These are phyloP conservation scores for Pachyrhynchus sulphureomaculatus DNA, from an alignment of 1,140 invertebrate species.

Conservation along the genomic window DNA sequence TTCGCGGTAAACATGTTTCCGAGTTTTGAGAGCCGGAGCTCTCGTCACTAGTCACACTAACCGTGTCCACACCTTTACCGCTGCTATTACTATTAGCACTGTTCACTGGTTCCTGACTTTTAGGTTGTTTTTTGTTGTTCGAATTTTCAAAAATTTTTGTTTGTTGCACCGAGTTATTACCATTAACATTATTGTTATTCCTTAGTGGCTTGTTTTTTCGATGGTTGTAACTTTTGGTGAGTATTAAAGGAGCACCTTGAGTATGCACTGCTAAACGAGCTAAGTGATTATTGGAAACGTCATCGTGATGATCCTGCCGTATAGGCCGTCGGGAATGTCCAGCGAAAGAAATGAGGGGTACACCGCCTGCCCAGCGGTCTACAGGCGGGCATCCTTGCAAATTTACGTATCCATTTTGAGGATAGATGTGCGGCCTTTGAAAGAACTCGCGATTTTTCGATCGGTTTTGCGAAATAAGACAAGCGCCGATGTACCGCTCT, in stretches of 20 bases:
- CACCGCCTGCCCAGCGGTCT: conserved; percentile 49
- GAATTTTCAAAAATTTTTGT: conserved; percentile 30
- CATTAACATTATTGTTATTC: conserved; percentile 30
- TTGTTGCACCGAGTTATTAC: conserved; percentile 13
- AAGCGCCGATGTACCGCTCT: conserved; percentile 67
- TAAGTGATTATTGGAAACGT: conserved; percentile 47
- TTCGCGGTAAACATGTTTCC: conserved; percentile 78
- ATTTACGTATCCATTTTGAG: conserved; percentile 47
- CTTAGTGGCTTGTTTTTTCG: conserved; percentile 44
- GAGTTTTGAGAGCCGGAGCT: conserved; percentile 70
- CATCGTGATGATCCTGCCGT: conserved; percentile 4
- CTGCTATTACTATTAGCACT: too few relatives aligned
- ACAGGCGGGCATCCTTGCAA: conserved; percentile 39
- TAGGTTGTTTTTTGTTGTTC: conserved; percentile 41
- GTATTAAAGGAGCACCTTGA: conserved; percentile 73
- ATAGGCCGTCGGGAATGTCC: conserved; percentile 28
- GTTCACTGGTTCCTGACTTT: conserved; percentile 41
- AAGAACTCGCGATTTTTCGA: conserved; percentile 46
- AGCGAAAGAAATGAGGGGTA: conserved; percentile 45
- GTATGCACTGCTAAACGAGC: conserved; percentile 72
- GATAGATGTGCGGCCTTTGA: conserved; percentile 6
- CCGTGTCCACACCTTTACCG: conserved; percentile 57
- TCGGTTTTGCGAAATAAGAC: conserved; percentile 60
- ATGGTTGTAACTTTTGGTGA: conserved; percentile 56
- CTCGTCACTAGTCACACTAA: conserved; percentile 74